A percentile compares a stretch with the other conserved stretches of the same genome.
Conservation (phyloP, 2,888 invertebrate genomes). For the Pseudoips prasinana region DNA sequence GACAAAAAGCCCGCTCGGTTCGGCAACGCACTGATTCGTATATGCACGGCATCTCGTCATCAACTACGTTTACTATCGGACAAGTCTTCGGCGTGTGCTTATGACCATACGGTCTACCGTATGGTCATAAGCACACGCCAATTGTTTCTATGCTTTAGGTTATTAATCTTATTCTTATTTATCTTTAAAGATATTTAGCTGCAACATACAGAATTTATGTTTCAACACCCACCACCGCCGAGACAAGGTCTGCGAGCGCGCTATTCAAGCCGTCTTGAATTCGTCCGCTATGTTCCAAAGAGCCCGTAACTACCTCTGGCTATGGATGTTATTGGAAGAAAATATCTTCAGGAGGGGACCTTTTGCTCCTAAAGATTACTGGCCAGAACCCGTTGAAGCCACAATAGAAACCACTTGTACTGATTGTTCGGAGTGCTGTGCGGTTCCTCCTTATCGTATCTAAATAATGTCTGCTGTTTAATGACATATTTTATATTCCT, state of each 20-base stretch:
- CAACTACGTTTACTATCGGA: too few species aligned
- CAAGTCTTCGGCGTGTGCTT: too few species aligned
- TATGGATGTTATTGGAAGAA: slow-evolving; percentile 47
- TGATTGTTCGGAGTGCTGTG: slow-evolving; percentile 43
- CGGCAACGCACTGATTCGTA: too few species aligned
- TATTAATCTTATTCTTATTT: too few species aligned
- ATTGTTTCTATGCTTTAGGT: too few species aligned
- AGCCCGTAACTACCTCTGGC: slow-evolving; percentile 53
- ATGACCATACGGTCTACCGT: too few species aligned
- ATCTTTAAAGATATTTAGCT: slow-evolving; percentile 56
- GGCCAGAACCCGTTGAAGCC: slow-evolving; percentile 32
- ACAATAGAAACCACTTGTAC: slow-evolving; percentile 11
- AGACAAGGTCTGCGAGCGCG: slow-evolving; percentile 56
- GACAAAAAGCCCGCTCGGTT: too few species aligned
- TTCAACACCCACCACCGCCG: slow-evolving; percentile 50
- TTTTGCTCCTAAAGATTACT: slow-evolving; percentile 47
- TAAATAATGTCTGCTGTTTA: too few species aligned
- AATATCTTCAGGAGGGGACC: slow-evolving; percentile 45
- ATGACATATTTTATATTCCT: too few species aligned
- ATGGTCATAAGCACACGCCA: too few species aligned
- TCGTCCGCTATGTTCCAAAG: slow-evolving; percentile 45
- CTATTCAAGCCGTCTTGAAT: slow-evolving; percentile 51
- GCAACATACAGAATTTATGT: slow-evolving; percentile 57
- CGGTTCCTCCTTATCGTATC: not conserved
- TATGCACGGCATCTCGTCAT: too few species aligned